Evolutionary conservation across 2,888 invertebrate genomes (phyloP).

Genomic region (Bugulina stolonifera): DNA sequence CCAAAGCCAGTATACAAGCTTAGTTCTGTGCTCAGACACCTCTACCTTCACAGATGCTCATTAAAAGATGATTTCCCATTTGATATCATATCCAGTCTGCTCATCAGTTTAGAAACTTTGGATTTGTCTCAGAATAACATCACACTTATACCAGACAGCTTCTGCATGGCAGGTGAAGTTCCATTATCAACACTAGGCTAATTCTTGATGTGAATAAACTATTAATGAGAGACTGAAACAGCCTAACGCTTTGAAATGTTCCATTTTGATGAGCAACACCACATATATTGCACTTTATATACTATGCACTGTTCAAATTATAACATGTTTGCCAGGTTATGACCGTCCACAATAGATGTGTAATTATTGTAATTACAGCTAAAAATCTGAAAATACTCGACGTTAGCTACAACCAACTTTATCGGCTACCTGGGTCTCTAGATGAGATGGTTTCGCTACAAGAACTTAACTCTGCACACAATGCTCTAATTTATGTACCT

Average conservation of each 20-base stretch:
- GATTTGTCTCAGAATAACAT: slow-evolving; percentile 24
- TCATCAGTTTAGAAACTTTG: not conserved
- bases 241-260: no score
- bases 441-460: not conserved
- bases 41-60: slow-evolving; percentile 7
- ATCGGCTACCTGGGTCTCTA: not conserved
- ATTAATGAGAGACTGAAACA: no score
- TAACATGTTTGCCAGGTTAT: no score
- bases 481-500: slow-evolving; percentile 17
- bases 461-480: slow-evolving; percentile 26
- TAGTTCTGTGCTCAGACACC: not conserved
- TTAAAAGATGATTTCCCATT: slow-evolving; percentile 17
- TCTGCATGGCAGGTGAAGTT: not conserved
- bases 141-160: slow-evolving; percentile 4
- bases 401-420: slow-evolving; percentile 8
- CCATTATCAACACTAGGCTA: no score
- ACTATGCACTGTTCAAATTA: no score
- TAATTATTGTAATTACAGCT: no score
- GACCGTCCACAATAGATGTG: no score
- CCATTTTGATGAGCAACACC: no score
- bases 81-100: slow-evolving; percentile 4
- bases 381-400: not conserved
- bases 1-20: not conserved
- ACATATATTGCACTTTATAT: no score
- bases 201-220: no score